phyloP scores from a whole-genome alignment of 2,888 invertebrate species.

The Athetis lepigone region DNA sequence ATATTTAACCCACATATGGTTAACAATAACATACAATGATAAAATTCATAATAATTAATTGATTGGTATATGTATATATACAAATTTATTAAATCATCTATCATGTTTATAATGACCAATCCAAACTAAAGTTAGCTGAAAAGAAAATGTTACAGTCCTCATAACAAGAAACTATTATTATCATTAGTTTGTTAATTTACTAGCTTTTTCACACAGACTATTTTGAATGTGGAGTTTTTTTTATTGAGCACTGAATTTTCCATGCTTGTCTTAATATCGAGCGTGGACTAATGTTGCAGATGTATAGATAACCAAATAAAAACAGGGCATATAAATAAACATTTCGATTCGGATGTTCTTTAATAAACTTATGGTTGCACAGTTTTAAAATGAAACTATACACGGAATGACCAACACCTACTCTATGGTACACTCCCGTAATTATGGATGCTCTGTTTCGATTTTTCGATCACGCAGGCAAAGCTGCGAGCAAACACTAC shows the following conservation, averaged over 20 bases:
- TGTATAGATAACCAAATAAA: no score
- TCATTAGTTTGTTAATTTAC: no score
- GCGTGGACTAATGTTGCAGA: not conserved
- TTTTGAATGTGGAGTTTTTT: not conserved
- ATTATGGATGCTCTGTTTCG: not conserved
- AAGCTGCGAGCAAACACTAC: not conserved
- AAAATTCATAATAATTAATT: slow-evolving; percentile 58
- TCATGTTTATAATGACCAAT: slow-evolving; percentile 65
- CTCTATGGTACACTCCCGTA: no score
- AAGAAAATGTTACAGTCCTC: slow-evolving; percentile 11
- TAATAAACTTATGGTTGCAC: no score
- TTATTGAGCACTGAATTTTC: not conserved
- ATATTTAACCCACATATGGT: slow-evolving; percentile 45
- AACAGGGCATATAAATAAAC: no score
- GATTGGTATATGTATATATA: slow-evolving; percentile 84
- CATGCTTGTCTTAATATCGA: not conserved
- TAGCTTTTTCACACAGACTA: not conserved
- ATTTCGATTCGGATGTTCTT: no score
- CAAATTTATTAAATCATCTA: slow-evolving; percentile 85
- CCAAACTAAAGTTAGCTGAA: slow-evolving; percentile 20
- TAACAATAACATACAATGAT: slow-evolving; percentile 62
- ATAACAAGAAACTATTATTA: slow-evolving; percentile 6
- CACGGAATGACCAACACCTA: no score
- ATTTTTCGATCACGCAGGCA: not conserved
- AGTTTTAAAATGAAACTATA: no score